phyloP scores from a whole-genome alignment of 2,888 invertebrate genomes.

The Meteorus colon region DNA sequence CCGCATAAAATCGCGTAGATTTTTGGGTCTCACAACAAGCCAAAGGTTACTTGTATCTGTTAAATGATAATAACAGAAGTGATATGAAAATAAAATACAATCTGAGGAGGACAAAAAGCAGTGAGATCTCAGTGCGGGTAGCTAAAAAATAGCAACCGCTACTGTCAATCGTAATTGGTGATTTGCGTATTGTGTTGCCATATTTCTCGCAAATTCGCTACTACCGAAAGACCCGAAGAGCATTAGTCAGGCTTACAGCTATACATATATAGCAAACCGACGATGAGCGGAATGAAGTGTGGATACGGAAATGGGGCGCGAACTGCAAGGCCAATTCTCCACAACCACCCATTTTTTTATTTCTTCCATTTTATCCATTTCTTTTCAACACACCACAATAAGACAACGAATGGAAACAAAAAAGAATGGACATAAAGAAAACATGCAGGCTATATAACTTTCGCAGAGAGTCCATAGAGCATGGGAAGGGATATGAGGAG shows the following conservation, averaged over 20 bases:
- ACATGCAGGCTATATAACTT: slow-evolving; percentile 21
- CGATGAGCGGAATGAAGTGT: slow-evolving; percentile 21
- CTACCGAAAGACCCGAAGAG: no score
- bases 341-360: slow-evolving; percentile 18
- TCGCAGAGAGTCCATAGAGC: slow-evolving; percentile 31
- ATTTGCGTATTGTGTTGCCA: slow-evolving; percentile 52
- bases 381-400: background rate
- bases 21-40: no score
- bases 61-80: no score
- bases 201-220: slow-evolving; percentile 23
- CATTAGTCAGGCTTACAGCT: no score
- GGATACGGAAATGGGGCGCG: slow-evolving; percentile 7
- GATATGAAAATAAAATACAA: slow-evolving; percentile 17
- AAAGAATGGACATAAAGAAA: background rate
- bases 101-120: slow-evolving; percentile 45
- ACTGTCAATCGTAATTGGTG: slow-evolving; percentile 65
- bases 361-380: slow-evolving; percentile 19
- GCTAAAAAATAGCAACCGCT: slow-evolving; percentile 58
- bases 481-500: slow-evolving; percentile 28
- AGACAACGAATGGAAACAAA: background rate
- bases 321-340: slow-evolving; percentile 42
- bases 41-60: no score
- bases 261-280: background rate
- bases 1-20: no score
- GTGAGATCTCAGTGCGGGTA: slow-evolving; percentile 51